Conservation (phyloP, 2,888 invertebrate genomes). For the Drepana falcataria region DNA sequence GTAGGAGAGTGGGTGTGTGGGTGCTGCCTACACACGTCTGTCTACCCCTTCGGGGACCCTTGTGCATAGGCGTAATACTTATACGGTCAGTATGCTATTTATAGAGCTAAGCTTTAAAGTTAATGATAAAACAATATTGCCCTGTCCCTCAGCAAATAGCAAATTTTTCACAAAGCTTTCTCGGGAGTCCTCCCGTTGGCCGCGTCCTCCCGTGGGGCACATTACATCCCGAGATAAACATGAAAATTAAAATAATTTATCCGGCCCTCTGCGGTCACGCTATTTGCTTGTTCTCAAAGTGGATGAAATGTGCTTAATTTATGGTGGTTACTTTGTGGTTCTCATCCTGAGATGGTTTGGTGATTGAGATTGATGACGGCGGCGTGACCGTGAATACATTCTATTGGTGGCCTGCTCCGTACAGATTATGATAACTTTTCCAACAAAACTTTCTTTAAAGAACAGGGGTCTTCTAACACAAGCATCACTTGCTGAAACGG, state of each 20-base stretch:
- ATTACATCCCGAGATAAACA: not conserved
- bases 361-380: not conserved
- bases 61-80: no score
- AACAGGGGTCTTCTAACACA: no score
- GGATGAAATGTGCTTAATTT: not conserved
- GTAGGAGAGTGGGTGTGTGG: no score
- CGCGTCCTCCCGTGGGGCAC: not conserved
- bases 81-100: no score
- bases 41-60: no score
- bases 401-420: not conserved
- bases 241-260: conserved; percentile 4
- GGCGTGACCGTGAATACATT: not conserved
- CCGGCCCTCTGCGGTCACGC: not conserved
- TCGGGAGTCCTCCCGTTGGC: not conserved
- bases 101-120: not conserved
- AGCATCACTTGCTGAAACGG: no score
- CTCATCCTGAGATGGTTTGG: no score
- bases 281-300: not conserved
- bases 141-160: not conserved
- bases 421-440: no score
- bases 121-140: not conserved
- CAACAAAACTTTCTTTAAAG: no score
- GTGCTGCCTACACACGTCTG: no score
- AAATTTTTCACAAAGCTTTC: not conserved
- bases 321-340: not conserved